Base-by-base conservation (phyloP, 2,797 vertebrate species). In the Spizella passerina region DNA sequence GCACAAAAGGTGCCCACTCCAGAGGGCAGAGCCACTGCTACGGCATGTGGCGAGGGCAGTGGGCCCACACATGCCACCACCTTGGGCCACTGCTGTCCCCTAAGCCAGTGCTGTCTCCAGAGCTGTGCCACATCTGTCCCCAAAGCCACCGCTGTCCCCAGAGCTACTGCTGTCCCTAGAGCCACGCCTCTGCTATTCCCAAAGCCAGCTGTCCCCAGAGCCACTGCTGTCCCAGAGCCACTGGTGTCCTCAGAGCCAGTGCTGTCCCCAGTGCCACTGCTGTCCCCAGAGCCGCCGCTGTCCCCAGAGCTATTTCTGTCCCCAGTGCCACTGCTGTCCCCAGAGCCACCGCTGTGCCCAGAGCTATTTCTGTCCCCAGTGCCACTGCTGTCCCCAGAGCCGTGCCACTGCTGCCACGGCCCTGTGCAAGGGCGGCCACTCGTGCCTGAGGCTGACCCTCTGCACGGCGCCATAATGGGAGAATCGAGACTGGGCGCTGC, bases 401-500 rank as follows among this genome's bases (percentile, higher is more conserved):
- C 7, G 14, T 18, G 55, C 34, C 55, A 57, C 32, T 2, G 22
- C 32, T 36, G 55, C 55, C 55, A 57, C 7, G 15, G 55, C 32
- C 22, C 55, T 4, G 55, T 34, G 55, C 55, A 34, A 34, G 32
- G 56, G 69, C 29, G 63, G 80, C 70, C 90, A 56, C 94, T 96
- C 41, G 65, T 81, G 94, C 66, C 93, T 13, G 38, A 85, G 95
- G 75, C 95, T 30, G 90, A 88, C 94, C 88, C 68, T 36, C 94
- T 22, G 50, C 47, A 75, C 84, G 91, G 71, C 85, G 94, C 96
- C 96, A 86, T 64, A 80, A 75, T 39, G 89, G 96, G 96, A 75
- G 95, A 98, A 94, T 13, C 89, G 18, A 88, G 92, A 77, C 94
- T 80, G 94, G 82, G 93, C 79, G 91, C 90, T 77, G 95, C 71